Base-by-base conservation (phyloP, 2,888 invertebrate genomes). In the Celastrina argiolus region DNA sequence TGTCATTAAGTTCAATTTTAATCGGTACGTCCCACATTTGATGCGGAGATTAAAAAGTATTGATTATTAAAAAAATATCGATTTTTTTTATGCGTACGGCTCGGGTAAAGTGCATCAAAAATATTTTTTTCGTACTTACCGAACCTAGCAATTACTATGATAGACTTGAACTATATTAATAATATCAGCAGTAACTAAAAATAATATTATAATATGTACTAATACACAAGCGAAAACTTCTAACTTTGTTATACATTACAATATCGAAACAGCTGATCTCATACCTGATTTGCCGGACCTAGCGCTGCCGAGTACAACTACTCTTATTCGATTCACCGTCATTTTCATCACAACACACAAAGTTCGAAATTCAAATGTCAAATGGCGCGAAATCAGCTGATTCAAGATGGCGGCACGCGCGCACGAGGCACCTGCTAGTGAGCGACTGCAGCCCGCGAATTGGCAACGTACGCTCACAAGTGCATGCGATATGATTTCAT, bases 261-360 rank as follows among this genome's bases (percentile, higher is more conserved):
- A 26, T 14, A 34, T 10, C 3, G 34, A 14, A 59, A 31, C 59
- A 59, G 8, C 59, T 34, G 34, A 5, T 34, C 72, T 83, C 93
- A 93, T 87, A 95, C 95, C 95, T 78, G 95, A 95, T 91, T 95
- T 95, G 82, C 95, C 95, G 83, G 94, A 94, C 79, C 94, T 92
- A 77, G 94, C 92, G 87, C 94, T 94, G 78, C 95, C 95, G 78
- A 95, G 93, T 82, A 95, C 95, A 85, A 95, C 95, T 78, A 95
- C 94, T 88, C 94, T 93, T 89, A 95, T 95, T 92, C 94, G 93
- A 92, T 94, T 95, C 80, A 94, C 94, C 88, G 95, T 95, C 90
- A 95, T 95, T 94, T 95, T 95, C 88, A 88, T 90, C 75, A 76
- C 81, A 51, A 51, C 84, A 69, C 74, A 66, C 63, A 66, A 69